These are phyloP conservation scores for Triops longicaudatus DNA, from an alignment of 1,140 invertebrate species.

Conservation along the genomic window DNA sequence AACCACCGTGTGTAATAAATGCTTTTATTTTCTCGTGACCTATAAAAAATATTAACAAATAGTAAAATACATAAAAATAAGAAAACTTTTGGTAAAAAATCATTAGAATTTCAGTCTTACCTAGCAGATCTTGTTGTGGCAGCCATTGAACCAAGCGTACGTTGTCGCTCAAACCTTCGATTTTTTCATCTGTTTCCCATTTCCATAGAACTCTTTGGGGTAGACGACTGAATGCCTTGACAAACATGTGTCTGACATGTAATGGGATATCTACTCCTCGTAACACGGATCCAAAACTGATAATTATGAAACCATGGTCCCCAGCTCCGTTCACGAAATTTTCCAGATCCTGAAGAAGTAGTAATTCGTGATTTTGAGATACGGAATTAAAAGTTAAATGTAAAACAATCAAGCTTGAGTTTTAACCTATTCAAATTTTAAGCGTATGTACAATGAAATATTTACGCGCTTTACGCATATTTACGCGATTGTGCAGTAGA, in stretches of 20 bases:
- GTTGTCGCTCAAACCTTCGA: conserved; percentile 31
- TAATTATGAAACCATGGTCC: conserved; percentile 48
- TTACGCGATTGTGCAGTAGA: too few relatives aligned
- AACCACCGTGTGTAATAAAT: conserved; percentile 43
- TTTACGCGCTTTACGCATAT: too few relatives aligned
- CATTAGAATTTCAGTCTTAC: too few relatives aligned
- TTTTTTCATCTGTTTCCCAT: conserved; percentile 43
- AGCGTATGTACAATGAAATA: too few relatives aligned
- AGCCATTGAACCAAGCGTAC: conserved; percentile 35
- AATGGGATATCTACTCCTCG: conserved; percentile 45
- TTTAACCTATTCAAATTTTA: too few relatives aligned
- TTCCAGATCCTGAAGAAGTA: conserved; percentile 29
- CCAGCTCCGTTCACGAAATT: conserved; percentile 33
- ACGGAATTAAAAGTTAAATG: too few relatives aligned
- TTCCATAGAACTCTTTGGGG: conserved; percentile 52
- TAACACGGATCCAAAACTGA: conserved; percentile 52
- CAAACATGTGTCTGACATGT: conserved; percentile 37
- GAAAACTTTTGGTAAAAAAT: background rate
- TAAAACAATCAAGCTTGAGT: too few relatives aligned
- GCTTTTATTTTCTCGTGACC: conserved; percentile 35
- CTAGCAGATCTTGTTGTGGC: conserved; percentile 35
- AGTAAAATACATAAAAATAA: background rate
- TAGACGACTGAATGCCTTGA: conserved; percentile 45
- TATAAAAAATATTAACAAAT: conserved; percentile 34
- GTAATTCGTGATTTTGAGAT: background rate